phyloP scores from a whole-genome alignment of 2,888 invertebrate species.

The Gymnocheta viridis region DNA sequence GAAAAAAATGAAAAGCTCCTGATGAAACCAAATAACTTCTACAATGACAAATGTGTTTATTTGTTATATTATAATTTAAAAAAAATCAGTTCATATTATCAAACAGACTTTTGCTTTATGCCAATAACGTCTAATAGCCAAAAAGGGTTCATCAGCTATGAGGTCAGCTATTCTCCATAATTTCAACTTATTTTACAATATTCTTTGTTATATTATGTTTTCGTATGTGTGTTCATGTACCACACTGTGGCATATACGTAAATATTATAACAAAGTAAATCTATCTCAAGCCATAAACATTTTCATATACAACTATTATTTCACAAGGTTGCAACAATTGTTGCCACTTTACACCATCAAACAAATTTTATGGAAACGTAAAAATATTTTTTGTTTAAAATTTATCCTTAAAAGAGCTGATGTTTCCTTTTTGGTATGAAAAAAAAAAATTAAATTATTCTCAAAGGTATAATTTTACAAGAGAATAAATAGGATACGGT shows the following conservation, averaged over 20 bases:
- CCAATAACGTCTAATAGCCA: neutral
- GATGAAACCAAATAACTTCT: constrained; percentile 22
- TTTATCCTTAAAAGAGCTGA: constrained; percentile 2
- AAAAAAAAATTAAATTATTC: constrained; percentile 63
- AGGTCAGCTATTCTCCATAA: constrained; percentile 4
- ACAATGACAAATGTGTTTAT: constrained; percentile 43
- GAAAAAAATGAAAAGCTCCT: constrained; percentile 10
- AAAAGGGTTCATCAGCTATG: constrained; percentile 7
- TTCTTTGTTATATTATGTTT: neutral
- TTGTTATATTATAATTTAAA: neutral
- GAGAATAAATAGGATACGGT: constrained; percentile 19
- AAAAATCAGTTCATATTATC: neutral
- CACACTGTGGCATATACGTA: constrained; percentile 23
- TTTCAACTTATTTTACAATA: constrained; percentile 3
- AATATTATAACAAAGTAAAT: constrained; percentile 42
- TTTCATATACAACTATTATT: constrained; percentile 2
- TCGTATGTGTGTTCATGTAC: neutral
- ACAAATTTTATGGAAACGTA: neutral
- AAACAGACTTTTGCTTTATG: neutral
- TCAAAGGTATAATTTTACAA: constrained; percentile 64
- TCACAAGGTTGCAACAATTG: constrained; percentile 35
- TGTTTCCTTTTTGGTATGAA: neutral
- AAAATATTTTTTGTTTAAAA: constrained; percentile 4
- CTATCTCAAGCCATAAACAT: constrained; percentile 25
- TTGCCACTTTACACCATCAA: neutral